Evolutionary conservation across 2,797 vertebrate genomes (phyloP), one percentile per base, ranked within the genome.

Genomic region (Halcyon leucocephala): DNA sequence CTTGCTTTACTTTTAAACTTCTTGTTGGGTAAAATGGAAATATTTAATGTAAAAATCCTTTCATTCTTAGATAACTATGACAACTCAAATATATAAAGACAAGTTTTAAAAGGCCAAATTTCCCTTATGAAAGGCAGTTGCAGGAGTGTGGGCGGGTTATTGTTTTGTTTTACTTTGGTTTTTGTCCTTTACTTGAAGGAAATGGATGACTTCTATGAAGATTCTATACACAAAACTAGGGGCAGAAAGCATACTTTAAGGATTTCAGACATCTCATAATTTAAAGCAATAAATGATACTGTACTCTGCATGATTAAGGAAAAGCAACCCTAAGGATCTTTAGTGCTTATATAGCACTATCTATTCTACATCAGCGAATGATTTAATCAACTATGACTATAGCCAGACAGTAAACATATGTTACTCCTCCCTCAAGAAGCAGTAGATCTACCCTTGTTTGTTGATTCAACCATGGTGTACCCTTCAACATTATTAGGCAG

Each of bases 361-460:
- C 77, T 82, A 76, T 85, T 89, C 88, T 92, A 72, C 67, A 77
- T 85, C 48, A 95, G 64, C 57, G 94, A 95, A 92, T 88, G 76
- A 95, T 58, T 93, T 96, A 90, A 95, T 86, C 89, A 92, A 55
- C 71, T 90, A 77, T 92, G 86, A 95, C 84, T 87, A 29, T 52
- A 95, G 65, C 79, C 89, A 95, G 82, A 79, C 51, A 86, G 91
- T 83, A 78, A 92, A 86, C 93, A 95, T 88, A 93, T 81, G 74
- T 82, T 91, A 46, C 31, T 86, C 69, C 66, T 90, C 51, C 78
- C 39, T n/a, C 60, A 86, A 92, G 81, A 83, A 88, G 57, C 86
- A 90, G 73, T 91, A 92, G 69, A 94, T 96, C 60, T 95, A 61
- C 55, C 54, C 92, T 82, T 86, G 52, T 92, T 95, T 97, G 88